Conservation (phyloP, 2,888 invertebrate genomes). For the Hanleya hanleyi region DNA sequence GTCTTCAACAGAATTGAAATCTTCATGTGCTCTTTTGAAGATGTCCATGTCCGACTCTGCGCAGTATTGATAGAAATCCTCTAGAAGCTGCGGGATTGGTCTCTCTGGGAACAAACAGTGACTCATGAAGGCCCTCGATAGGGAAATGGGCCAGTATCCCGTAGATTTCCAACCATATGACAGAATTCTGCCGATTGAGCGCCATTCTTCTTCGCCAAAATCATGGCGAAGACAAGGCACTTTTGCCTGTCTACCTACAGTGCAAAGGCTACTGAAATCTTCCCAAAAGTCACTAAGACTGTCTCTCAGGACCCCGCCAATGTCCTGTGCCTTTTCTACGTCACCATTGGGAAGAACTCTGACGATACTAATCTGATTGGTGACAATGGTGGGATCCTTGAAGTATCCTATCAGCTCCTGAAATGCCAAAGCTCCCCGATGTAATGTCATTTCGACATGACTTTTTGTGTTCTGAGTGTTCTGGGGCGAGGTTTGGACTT, state of each 20-base stretch:
- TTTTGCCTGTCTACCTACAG: constrained; percentile 23
- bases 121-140: constrained; percentile 26
- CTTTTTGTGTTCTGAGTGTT: no score
- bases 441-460: background rate
- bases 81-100: constrained; percentile 18
- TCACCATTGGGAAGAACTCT: constrained; percentile 33
- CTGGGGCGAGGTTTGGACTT: no score
- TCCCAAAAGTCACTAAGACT: constrained; percentile 32
- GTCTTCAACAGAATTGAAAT: constrained; percentile 23
- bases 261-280: constrained; percentile 27
- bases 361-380: background rate
- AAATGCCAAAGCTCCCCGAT: background rate
- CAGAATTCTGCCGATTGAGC: constrained; percentile 32
- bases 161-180: constrained; percentile 30
- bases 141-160: constrained; percentile 25
- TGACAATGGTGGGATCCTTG: background rate
- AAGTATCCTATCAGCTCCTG: background rate
- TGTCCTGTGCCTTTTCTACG: constrained; percentile 28
- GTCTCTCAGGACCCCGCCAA: constrained; percentile 33
- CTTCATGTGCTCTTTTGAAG: constrained; percentile 19
- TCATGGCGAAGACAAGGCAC: constrained; percentile 34
- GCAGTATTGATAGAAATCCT: constrained; percentile 22
- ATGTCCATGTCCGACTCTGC: constrained; percentile 19
- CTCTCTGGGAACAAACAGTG: constrained; percentile 16
- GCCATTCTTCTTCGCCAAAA: constrained; percentile 34